These are phyloP conservation scores for Plusia festucae DNA, from an alignment of 2,888 invertebrate genomes.

Conservation along the genomic window DNA sequence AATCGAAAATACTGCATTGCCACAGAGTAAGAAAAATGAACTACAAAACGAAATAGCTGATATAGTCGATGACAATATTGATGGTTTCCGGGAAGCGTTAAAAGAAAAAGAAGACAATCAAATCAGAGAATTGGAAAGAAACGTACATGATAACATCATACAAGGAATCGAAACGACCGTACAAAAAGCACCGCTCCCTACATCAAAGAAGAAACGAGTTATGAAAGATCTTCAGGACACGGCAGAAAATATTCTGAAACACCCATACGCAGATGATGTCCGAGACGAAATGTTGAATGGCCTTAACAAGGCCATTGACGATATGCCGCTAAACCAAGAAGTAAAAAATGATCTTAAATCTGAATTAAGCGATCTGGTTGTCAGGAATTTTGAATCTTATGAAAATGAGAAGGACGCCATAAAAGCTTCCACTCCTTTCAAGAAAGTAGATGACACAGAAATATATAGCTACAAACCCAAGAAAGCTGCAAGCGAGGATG, in stretches of 20 bases:
- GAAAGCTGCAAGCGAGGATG: background rate
- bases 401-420: background rate
- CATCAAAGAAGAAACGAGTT: background rate
- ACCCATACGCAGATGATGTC: background rate
- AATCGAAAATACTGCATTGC: background rate
- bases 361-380: background rate
- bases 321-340: background rate
- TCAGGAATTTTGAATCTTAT: background rate
- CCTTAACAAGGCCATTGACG: background rate
- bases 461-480: background rate
- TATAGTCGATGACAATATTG: background rate
- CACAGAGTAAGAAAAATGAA: background rate
- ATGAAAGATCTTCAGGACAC: too few relatives aligned
- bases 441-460: background rate
- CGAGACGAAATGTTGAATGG: slow-evolving; percentile 1
- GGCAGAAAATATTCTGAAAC: background rate
- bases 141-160: background rate
- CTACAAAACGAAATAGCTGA: background rate
- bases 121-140: background rate
- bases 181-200: background rate
- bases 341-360: background rate
- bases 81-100: background rate
- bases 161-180: background rate
- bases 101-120: background rate
- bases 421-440: too few relatives aligned